Base-by-base conservation (phyloP, 2,113 vertebrate genomes). In the Cheirogaleus medius region DNA sequence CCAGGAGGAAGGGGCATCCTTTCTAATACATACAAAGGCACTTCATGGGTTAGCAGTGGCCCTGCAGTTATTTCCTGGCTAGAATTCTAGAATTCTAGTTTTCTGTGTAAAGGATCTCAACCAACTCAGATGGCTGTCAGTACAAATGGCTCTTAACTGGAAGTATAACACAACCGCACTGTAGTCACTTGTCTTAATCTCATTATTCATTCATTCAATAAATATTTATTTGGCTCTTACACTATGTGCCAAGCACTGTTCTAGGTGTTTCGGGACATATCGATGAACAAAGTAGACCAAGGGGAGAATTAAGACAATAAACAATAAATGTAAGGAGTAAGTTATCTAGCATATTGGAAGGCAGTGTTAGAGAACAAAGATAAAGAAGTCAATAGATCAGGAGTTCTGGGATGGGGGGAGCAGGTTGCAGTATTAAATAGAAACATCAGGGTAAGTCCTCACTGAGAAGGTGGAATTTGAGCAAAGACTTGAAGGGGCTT, bases 291-390 rank as follows among this genome's bases (percentile, higher is more conserved):
- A 13, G 8, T 1, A 21, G 83, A 73, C 29, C 29, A 32, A 44
- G 69, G 69, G 34, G 37, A 68, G 29, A 54, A n/a, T 44, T 84
- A 80, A 85, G n/a, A 73, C n/a, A 37, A 37, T 66, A 32, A 68
- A 20, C 37, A 47, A 42, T n/a, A 63, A 11, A 14, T 0, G 0
- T 2, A 29, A 77, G 6, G 15, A 54, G 3, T 14, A 4, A 42
- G 1, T 71, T 34, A 68, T 71, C 49, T 5, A 29, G 27, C 0
- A 2, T 17, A 32, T 34, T 37, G 52, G 58, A 32, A 49, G 56
- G 27, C 27, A 74, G 52, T 34, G 18, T 85, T 84, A 86, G 47
- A 29, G 27, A 78, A 32, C 71, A 64, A 37, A 49, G 54, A 64
- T 29, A 76, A 64, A 34, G 4, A 34, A 23, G 17, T n/a, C 21